Evolutionary conservation across 2,113 vertebrate species (phyloP), one percentile per base, ranked within the genome.

Genomic region (Philantomba maxwellii): DNA sequence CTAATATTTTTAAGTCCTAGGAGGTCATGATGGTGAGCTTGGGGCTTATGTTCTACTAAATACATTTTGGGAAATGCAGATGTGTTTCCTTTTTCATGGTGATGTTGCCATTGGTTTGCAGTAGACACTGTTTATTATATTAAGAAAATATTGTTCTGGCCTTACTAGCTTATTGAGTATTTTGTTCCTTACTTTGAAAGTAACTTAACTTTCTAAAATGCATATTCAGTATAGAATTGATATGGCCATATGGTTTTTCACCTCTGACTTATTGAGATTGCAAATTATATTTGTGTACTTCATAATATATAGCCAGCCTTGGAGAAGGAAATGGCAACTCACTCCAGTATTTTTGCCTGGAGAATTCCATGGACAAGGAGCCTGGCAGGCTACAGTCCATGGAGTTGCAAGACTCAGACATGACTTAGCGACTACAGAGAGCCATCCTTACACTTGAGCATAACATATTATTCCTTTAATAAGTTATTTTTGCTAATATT

Each of bases 51-150:
- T 91, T 89, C 30, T 81, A 21, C 55, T 90, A 26, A 86, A 51
- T 82, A 80, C 2, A 15, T 47, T 95, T 89, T 89, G 70, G 90
- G 55, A 53, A 80, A 77, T 53, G 16, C 55, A 92, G 49, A 23
- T 75, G 60, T 14, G 53, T 73, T 95, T 93, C 21, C 90, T 70
- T 93, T 94, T 89, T 92, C 66, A 88, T 43, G 86, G 26, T 96
- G 36, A 57, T 92, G 28, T 33, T 93, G 73, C 66, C 33, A 19
- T 51, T 89, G 62, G 23, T 89, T 95, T 80, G 25, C 36, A 80
- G 80, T 89, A 83, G 87, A 57, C 55, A 39, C n/a, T 87, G 5
- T 57, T 87, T 77, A 60, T 51, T 95, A 26, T 91, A 23, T 97
- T 93, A 91, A 57, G 53, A 77, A 89, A 87, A n/a, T 86, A 47